Percentiles rank a stretch among this genome's conserved stretches.
Evolutionary conservation across 2,888 invertebrate species (phyloP).

Genomic region (Antheraea assamensis): DNA sequence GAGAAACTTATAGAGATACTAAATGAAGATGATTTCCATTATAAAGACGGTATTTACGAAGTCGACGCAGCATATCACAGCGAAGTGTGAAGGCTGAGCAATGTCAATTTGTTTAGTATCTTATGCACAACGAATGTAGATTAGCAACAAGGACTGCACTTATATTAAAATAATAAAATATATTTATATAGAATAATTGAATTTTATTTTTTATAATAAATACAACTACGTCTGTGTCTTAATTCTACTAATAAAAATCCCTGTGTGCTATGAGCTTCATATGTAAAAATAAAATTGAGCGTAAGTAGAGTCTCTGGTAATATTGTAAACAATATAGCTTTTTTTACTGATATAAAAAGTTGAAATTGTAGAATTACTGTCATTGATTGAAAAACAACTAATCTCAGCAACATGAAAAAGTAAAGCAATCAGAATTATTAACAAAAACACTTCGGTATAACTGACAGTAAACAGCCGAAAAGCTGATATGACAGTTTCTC

Average conservation of each 20-base stretch:
- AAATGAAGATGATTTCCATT: slow-evolving; percentile 49
- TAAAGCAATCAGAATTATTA: background rate
- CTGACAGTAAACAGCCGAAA: background rate
- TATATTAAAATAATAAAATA: slow-evolving; percentile 17
- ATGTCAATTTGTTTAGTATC: slow-evolving; percentile 22
- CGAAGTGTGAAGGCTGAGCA: slow-evolving; percentile 50
- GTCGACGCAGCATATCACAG: slow-evolving; percentile 56
- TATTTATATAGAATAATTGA: background rate
- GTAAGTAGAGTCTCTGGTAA: background rate
- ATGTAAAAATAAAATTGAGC: background rate
- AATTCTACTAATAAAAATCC: background rate
- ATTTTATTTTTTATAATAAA: slow-evolving; percentile 19
- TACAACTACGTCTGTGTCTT: slow-evolving; percentile 8
- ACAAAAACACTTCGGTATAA: background rate
- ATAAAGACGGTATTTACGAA: slow-evolving; percentile 61
- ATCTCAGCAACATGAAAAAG: background rate
- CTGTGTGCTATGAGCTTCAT: background rate
- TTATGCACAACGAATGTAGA: slow-evolving; percentile 18
- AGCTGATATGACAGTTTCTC: background rate
- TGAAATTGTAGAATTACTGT: background rate
- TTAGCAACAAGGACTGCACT: slow-evolving; percentile 14
- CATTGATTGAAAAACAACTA: background rate
- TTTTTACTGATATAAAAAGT: background rate
- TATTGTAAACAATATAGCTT: background rate
- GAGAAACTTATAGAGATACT: slow-evolving; percentile 64